A percentile compares a stretch with the other conserved stretches of the same genome.
These are phyloP conservation scores for Hemiprocne comata DNA, from an alignment of 2,113 vertebrate species.

Conservation along the genomic window DNA sequence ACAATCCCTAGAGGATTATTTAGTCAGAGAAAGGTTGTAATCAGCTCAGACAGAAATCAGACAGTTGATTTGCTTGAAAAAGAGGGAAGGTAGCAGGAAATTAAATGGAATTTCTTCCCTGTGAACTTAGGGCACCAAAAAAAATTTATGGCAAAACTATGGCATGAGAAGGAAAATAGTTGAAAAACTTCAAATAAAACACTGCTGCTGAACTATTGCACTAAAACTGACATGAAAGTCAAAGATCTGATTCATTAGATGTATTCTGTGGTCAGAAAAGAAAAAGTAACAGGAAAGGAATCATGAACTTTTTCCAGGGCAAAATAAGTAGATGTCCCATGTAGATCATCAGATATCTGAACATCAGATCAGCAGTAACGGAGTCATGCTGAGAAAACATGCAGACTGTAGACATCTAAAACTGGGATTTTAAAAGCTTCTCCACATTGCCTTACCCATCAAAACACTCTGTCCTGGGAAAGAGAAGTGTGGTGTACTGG, in stretches of 20 bases:
- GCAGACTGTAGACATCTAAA: neutral
- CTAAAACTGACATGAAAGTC: neutral
- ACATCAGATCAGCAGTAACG: neutral
- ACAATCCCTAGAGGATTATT: neutral
- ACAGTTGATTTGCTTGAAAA: neutral
- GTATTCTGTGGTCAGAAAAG: neutral
- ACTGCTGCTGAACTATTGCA: neutral
- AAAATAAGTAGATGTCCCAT: neutral
- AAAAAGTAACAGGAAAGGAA: neutral
- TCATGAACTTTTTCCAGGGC: neutral
- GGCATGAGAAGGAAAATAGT: neutral
- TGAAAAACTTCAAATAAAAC: neutral
- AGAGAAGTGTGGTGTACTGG: neutral
- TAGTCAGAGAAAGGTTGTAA: neutral
- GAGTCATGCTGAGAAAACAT: neutral
- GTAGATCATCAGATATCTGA: neutral
- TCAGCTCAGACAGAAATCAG: neutral
- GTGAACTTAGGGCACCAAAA: neutral
- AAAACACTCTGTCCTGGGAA: neutral
- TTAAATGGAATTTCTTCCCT: neutral
- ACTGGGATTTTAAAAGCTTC: neutral
- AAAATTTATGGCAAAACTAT: neutral
- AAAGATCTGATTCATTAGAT: neutral
- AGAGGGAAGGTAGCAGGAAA: neutral
- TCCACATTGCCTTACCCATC: neutral